Evolutionary conservation across 2,113 vertebrate genomes (phyloP).

Genomic region (Hippocampus mohnikei): DNA sequence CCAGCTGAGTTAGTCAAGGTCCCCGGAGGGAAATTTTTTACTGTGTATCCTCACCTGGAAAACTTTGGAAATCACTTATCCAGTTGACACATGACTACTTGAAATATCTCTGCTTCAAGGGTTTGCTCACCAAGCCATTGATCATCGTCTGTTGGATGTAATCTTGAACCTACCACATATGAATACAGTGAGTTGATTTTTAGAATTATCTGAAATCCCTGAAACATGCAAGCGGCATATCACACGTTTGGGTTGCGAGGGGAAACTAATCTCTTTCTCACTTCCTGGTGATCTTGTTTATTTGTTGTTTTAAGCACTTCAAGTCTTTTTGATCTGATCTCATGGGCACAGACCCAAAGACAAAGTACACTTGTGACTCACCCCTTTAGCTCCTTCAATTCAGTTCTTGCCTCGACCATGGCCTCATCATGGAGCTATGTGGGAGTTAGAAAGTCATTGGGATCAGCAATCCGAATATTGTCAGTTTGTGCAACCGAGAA

Average conservation of each 20-base stretch:
- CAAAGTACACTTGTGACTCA: slow-evolving; percentile 14
- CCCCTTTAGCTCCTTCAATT: background rate
- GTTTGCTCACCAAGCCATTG: slow-evolving; percentile 8
- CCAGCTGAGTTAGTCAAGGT: background rate
- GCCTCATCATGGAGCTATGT: slow-evolving; percentile 15
- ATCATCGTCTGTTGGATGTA: slow-evolving; percentile 26
- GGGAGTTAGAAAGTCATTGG: slow-evolving; percentile 16
- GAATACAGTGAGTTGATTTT: slow-evolving; percentile 15
- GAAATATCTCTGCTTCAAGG: slow-evolving; percentile 9
- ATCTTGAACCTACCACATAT: background rate
- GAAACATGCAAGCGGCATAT: slow-evolving; percentile 17
- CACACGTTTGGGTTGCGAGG: slow-evolving; percentile 18
- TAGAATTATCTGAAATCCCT: slow-evolving; percentile 33
- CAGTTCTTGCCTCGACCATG: slow-evolving; percentile 22
- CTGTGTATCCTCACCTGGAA: background rate
- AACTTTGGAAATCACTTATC: background rate
- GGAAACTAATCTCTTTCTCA: slow-evolving; percentile 43
- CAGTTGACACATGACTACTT: slow-evolving; percentile 5
- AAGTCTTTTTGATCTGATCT: slow-evolving; percentile 28
- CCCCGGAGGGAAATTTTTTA: background rate
- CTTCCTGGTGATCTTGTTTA: slow-evolving; percentile 51
- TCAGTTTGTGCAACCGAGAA: background rate
- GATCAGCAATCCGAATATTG: slow-evolving; percentile 19
- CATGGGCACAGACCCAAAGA: background rate
- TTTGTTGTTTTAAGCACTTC: background rate